Evolutionary conservation across 92 coral and sea anemone genomes (phyloP), one percentile per base, ranked within the genome.

Genomic region (Micromussa lordhowensis): DNA sequence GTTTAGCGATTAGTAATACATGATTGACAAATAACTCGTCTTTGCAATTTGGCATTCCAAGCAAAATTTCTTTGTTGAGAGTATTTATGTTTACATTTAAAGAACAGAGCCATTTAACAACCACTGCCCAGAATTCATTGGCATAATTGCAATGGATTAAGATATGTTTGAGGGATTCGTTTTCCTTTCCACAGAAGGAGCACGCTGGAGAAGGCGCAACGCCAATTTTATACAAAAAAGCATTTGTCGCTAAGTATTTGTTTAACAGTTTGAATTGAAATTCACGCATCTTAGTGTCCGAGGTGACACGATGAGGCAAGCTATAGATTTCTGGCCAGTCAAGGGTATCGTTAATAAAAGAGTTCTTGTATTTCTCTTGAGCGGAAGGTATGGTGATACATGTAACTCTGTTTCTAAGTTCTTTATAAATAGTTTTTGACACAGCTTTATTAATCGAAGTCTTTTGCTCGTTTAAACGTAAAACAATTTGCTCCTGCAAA

Each of bases 231-330:
- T n/a, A n/a, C n/a, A n/a, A 73, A 40, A 40, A 40, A 73, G n/a
- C 31, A 34, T 34, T 73, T 36, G 21, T 73, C 78, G 36, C 7
- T n/a, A n/a, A n/a, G n/a, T n/a, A n/a, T n/a, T n/a, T n/a, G n/a
- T n/a, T n/a, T n/a, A n/a, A n/a, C n/a, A n/a, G n/a, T 26, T 28
- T 8, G 8, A 24, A 73, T 31, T 75, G 80, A 75, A 75, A 75
- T 48, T 75, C 80, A 75, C 2, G 81, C 81, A 77, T 40, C 81
- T 53, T 75, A 32, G 81, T 77, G 35, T 77, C 81, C 61, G 81
- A 77, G 61, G 81, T 77, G 59, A 77, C 81, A 77, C 61, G 81
- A 77, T 77, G 81, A 18, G 81, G 61, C 61, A 77, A 48, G 81
- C 81, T 77, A 77, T 77, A 77, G 28, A 48, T 77, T 77, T 77